These are phyloP conservation scores for Drosophila cyrtoloma DNA, from an alignment of 2,888 invertebrate species.

Conservation along the genomic window DNA sequence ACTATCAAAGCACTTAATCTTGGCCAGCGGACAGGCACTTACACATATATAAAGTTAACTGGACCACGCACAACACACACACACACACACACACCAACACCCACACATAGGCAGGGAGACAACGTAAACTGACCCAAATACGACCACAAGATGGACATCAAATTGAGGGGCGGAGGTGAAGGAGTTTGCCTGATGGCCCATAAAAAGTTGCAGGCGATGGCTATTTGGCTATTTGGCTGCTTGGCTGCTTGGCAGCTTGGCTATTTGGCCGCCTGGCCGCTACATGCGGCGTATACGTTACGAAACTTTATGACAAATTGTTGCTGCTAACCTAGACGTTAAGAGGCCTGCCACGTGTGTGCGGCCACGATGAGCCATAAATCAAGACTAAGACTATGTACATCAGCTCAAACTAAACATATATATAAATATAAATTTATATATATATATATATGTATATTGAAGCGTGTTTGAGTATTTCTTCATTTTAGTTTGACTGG, in stretches of 20 bases:
- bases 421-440: slow-evolving; percentile 19
- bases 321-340: slow-evolving; percentile 73
- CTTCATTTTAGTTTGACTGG: slow-evolving; percentile 24
- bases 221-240: slow-evolving; percentile 64
- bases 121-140: slow-evolving; percentile 75
- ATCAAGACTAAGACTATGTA: slow-evolving; percentile 59
- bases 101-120: slow-evolving; percentile 10
- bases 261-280: slow-evolving; percentile 59
- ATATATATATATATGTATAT: slow-evolving; percentile 8
- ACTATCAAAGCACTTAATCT: slow-evolving; percentile 79
- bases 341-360: slow-evolving; percentile 76
- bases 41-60: slow-evolving; percentile 66
- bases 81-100: neutral
- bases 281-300: slow-evolving; percentile 60
- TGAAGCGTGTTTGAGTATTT: slow-evolving; percentile 8
- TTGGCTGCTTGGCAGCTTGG: slow-evolving; percentile 36
- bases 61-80: slow-evolving; percentile 32
- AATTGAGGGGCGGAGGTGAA: slow-evolving; percentile 35
- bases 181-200: slow-evolving; percentile 58
- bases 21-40: slow-evolving; percentile 69
- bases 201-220: slow-evolving; percentile 69
- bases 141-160: slow-evolving; percentile 74
- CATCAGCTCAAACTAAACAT: slow-evolving; percentile 18
- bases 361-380: slow-evolving; percentile 63
- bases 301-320: slow-evolving; percentile 82